Conservation (phyloP, 2,113 vertebrate genomes). For the Pica pica region DNA sequence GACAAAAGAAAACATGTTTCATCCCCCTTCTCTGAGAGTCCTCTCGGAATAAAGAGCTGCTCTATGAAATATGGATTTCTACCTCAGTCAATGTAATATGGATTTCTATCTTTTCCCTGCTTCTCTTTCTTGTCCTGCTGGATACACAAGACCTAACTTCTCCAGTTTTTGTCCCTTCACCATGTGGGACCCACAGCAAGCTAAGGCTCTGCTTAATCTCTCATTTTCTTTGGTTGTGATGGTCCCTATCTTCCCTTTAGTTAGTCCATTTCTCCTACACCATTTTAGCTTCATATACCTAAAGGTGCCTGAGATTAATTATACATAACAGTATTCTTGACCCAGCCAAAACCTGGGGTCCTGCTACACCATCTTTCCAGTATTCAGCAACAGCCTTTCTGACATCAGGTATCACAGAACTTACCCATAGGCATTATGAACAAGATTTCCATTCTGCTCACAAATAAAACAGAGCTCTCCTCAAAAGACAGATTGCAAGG, state of each 20-base stretch:
- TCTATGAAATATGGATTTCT: not conserved
- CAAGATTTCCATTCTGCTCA: not conserved
- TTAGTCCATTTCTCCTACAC: not conserved
- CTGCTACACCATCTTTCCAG: not conserved
- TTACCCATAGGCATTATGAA: not conserved
- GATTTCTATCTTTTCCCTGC: not conserved
- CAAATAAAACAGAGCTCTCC: not conserved
- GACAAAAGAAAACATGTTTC: not conserved
- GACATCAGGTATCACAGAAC: not conserved
- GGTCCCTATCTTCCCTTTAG: not conserved
- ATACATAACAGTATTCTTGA: not conserved
- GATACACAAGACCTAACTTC: not conserved
- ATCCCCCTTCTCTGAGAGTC: not conserved
- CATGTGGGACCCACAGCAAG: not conserved
- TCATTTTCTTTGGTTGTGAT: not conserved
- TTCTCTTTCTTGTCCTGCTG: not conserved
- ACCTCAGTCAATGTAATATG: not conserved
- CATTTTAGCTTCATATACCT: not conserved
- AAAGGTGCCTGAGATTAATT: not conserved
- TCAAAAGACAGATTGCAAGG: not conserved
- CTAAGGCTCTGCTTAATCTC: not conserved
- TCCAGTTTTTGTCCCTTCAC: not conserved
- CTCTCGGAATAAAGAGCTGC: not conserved
- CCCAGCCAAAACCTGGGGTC: not conserved
- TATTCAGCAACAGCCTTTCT: not conserved